Evolutionary conservation across 2,888 invertebrate genomes (phyloP), one percentile per base, ranked within the genome.

Genomic region (Dimorphilus gyrociliatus): DNA sequence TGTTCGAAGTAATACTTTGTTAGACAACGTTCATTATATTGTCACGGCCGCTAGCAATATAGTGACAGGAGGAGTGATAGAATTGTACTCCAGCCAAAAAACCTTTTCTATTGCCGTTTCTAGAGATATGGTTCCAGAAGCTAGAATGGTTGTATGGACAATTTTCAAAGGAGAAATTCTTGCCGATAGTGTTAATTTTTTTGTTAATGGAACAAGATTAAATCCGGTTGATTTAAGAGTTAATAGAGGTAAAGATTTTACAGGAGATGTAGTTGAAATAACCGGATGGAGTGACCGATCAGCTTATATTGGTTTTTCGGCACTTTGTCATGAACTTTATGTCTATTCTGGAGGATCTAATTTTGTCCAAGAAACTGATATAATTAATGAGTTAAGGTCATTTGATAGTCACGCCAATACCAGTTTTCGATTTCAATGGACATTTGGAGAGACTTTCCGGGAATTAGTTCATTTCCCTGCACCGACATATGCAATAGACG

Each of bases 281-380:
- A 82, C 85, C 1, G 80, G 88, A 40, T 80, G 76, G 51, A 88
- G 90, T 10, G 82, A 88, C 58, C 86, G 90, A 0, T 88, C 90
- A 8, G 78, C 90, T 0, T 86, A 84, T 60, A 84, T 92, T 4
- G 88, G 82, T 0, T 71, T n/a, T n/a, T n/a, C n/a, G n/a, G n/a
- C n/a, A n/a, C n/a, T n/a, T n/a, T n/a, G n/a, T n/a, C n/a, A n/a
- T n/a, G n/a, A n/a, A n/a, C n/a, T n/a, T n/a, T n/a, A n/a, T 27
- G 15, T 23, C 23, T 12, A 10, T 13, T 25, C 21, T n/a, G n/a
- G n/a, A n/a, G n/a, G n/a, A n/a, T n/a, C n/a, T n/a, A n/a, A n/a
- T n/a, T n/a, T n/a, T n/a, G n/a, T n/a, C n/a, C n/a, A n/a, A n/a
- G n/a, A n/a, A n/a, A n/a, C n/a, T n/a, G n/a, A n/a, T n/a, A n/a